Evolutionary conservation across 2,113 vertebrate species (phyloP).

Genomic region (Lamprologus ornatipinnis): DNA sequence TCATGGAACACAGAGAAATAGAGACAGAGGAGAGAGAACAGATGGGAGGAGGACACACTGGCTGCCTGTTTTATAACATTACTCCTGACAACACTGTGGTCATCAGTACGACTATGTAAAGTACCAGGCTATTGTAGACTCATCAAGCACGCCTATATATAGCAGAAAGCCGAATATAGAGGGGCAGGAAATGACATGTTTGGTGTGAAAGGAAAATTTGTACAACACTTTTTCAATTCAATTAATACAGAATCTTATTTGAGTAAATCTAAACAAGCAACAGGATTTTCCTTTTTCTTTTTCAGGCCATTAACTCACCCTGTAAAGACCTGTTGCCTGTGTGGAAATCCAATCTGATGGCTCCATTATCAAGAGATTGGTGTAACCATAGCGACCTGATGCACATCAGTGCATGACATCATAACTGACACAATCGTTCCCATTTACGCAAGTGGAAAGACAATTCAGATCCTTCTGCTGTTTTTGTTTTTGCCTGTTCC

Average conservation of each 20-base stretch:
- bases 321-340: conserved; percentile 24
- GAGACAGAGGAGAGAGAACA: conserved; percentile 52
- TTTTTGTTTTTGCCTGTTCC: not conserved
- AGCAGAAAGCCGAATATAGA: not conserved
- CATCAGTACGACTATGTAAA: conserved; percentile 46
- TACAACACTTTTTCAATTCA: not conserved
- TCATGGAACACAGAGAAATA: conserved; percentile 71
- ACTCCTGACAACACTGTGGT: conserved; percentile 53
- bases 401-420: conserved; percentile 65
- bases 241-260: not conserved
- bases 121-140: conserved; percentile 36
- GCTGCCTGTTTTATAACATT: conserved; percentile 68
- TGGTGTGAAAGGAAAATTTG: not conserved
- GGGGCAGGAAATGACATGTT: conserved; percentile 20
- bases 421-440: conserved; percentile 45
- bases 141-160: conserved; percentile 22
- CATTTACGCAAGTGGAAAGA: conserved; percentile 52
- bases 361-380: conserved; percentile 28
- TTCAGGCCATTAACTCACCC: not conserved
- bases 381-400: conserved; percentile 66
- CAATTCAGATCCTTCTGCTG: conserved; percentile 19
- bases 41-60: conserved; percentile 63
- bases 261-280: not conserved
- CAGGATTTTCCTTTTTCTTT: not conserved
- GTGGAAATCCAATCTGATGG: conserved; percentile 27